Conservation (phyloP, 2,113 vertebrate species). For the Rhea americana region DNA sequence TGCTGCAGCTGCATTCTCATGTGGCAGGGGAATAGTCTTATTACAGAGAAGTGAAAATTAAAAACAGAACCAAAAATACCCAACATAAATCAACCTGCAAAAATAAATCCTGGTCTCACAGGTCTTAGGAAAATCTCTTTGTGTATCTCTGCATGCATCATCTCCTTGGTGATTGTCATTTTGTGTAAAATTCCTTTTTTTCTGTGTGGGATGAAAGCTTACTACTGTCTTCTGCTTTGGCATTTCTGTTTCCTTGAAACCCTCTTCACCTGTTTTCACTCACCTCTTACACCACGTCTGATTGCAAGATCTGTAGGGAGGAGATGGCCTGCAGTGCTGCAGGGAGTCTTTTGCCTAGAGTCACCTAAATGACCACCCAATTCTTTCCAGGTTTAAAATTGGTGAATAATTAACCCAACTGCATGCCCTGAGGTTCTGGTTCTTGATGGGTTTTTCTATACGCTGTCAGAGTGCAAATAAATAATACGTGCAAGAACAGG, state of each 20-base stretch:
- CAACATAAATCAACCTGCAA: not conserved
- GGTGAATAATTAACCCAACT: constrained; percentile 29
- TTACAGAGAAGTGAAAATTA: not conserved
- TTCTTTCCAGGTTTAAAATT: constrained; percentile 32
- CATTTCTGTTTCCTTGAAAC: not conserved
- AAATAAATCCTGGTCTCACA: constrained; percentile 1
- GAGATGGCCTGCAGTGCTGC: not conserved
- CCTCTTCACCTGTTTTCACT: not conserved
- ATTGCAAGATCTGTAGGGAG: not conserved
- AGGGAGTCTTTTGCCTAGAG: not conserved
- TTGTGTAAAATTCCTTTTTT: not conserved
- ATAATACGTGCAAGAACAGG: constrained; percentile 19
- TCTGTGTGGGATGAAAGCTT: not conserved
- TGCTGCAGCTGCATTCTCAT: constrained; percentile 6
- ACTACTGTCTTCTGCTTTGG: not conserved
- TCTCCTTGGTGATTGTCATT: constrained; percentile 22
- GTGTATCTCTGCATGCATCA: not conserved
- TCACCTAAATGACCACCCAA: constrained; percentile 10
- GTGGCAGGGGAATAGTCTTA: not conserved
- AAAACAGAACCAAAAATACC: not conserved
- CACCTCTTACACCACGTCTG: not conserved
- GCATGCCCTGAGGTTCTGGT: not conserved
- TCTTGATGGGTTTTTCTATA: constrained; percentile 35
- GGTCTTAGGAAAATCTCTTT: constrained; percentile 4
- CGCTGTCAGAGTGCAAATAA: constrained; percentile 40